Conservation (phyloP, 2,113 vertebrate genomes). For the Lipophrys pholis region DNA sequence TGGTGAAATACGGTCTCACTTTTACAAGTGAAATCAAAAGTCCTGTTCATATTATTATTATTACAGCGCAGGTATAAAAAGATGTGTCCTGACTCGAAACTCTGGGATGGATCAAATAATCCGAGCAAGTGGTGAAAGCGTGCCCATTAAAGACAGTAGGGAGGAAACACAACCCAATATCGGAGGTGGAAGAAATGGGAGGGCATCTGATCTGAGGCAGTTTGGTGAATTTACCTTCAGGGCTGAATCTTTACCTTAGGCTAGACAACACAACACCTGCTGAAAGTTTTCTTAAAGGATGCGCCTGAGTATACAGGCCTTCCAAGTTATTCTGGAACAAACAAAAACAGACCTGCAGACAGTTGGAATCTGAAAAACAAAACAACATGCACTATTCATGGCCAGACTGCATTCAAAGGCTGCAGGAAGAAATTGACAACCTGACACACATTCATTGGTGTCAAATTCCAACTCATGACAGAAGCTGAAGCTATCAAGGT, state of each 20-base stretch:
- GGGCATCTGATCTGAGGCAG: conserved; percentile 58
- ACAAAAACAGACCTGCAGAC: conserved; percentile 77
- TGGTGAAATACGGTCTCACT: conserved; percentile 69
- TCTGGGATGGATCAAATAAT: conserved; percentile 52
- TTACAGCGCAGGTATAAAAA: conserved; percentile 52
- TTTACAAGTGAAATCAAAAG: conserved; percentile 76
- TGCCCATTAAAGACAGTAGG: conserved; percentile 52
- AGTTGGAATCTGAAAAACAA: conserved; percentile 79
- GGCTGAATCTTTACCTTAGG: conserved; percentile 74
- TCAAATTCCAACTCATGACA: conserved; percentile 84
- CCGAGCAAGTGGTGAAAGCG: conserved; percentile 43
- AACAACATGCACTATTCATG: conserved; percentile 86
- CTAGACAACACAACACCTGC: conserved; percentile 76
- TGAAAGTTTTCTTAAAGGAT: conserved; percentile 78
- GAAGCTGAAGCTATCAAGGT: conserved; percentile 86
- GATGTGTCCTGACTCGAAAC: conserved; percentile 46
- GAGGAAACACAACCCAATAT: conserved; percentile 32
- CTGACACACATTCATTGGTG: conserved; percentile 82
- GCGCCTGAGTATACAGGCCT: conserved; percentile 67
- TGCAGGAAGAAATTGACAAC: conserved; percentile 80
- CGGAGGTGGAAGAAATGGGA: conserved; percentile 36
- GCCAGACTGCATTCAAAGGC: conserved; percentile 77
- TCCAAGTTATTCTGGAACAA: conserved; percentile 76
- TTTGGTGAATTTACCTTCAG: conserved; percentile 65
- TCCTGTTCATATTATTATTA: conserved; percentile 72